phyloP scores from a whole-genome alignment of 2,113 vertebrate genomes.

The Platysteira castanea region DNA sequence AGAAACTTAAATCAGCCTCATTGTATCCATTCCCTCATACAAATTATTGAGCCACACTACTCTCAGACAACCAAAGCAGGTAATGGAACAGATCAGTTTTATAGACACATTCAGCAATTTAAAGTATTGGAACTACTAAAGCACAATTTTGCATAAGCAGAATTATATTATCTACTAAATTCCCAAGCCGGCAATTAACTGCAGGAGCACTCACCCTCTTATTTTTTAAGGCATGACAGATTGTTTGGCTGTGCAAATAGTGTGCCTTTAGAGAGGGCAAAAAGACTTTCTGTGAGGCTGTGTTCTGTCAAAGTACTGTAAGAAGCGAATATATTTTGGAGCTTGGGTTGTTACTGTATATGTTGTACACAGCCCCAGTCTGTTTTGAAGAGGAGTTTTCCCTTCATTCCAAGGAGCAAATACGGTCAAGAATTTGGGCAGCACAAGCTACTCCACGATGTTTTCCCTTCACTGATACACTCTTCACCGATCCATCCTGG shows the following conservation, averaged over 20 bases:
- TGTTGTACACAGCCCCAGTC: neutral
- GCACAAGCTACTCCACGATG: neutral
- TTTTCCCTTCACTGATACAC: neutral
- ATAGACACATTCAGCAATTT: neutral
- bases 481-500: neutral
- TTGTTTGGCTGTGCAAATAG: neutral
- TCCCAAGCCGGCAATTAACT: neutral
- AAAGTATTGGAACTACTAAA: neutral
- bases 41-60: neutral
- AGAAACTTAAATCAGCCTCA: neutral
- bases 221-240: neutral
- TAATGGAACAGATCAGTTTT: neutral
- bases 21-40: neutral
- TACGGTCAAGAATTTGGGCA: neutral
- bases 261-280: neutral
- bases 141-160: neutral
- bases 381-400: neutral
- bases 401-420: neutral
- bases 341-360: neutral
- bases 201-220: neutral
- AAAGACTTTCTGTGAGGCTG: neutral
- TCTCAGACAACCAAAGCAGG: neutral
- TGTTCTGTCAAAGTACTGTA: neutral
- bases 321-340: neutral
- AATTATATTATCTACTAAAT: neutral